These are phyloP conservation scores for Ichneumoninae sp. DNA, from an alignment of 2,888 invertebrate species.

Conservation along the genomic window DNA sequence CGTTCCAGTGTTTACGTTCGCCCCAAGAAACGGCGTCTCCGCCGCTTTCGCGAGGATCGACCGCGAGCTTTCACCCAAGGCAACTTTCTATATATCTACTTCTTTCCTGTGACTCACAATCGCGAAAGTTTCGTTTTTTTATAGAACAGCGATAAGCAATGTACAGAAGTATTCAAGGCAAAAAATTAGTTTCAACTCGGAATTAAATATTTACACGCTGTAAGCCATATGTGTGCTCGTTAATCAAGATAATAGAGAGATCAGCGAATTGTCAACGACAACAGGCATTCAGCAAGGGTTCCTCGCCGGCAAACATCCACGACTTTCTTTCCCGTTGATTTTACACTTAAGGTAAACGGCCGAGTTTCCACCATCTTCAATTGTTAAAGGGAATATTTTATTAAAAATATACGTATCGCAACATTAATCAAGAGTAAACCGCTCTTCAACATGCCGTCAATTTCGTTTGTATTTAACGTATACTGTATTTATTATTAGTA, in stretches of 20 bases:
- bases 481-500: too few species aligned
- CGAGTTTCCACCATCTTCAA: too few species aligned
- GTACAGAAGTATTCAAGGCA: background rate
- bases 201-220: background rate
- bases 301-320: too few species aligned
- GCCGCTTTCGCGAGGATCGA: constrained; percentile 67
- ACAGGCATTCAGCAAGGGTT: background rate
- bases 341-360: too few species aligned
- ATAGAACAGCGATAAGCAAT: background rate
- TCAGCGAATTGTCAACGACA: background rate
- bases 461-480: too few species aligned
- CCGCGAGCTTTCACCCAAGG: constrained; percentile 62
- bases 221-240: background rate
- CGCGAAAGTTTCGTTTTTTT: background rate
- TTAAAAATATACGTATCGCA: too few species aligned
- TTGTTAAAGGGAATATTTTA: too few species aligned
- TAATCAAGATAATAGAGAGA: background rate
- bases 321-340: too few species aligned
- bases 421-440: too few species aligned
- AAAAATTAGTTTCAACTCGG: background rate
- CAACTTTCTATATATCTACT: constrained; percentile 26
- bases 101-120: background rate
- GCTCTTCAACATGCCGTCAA: too few species aligned
- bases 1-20: constrained; percentile 75
- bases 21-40: constrained; percentile 64